Percentiles rank a stretch among this genome's conserved stretches.
Evolutionary conservation across 2,888 invertebrate genomes (phyloP).

Genomic region (Tromatobia lineatoria): DNA sequence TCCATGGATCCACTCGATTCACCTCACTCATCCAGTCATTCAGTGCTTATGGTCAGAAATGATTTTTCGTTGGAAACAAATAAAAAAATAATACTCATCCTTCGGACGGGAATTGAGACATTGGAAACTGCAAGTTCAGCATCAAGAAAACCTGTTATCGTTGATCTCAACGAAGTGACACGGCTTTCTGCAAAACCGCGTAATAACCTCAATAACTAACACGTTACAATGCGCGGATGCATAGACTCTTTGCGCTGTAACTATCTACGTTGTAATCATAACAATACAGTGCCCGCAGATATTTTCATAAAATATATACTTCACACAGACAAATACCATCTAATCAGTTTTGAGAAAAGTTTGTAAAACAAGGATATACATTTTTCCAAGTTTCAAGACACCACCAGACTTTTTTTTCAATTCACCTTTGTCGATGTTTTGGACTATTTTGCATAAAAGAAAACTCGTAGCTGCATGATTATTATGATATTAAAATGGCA

Average conservation of each 20-base stretch:
- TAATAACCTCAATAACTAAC: not conserved
- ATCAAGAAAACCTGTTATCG: constrained; percentile 19
- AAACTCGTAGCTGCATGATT: not conserved
- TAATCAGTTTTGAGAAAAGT: too few species aligned
- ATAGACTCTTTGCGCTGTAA: not conserved
- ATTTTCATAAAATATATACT: too few species aligned
- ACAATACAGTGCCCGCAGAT: too few species aligned
- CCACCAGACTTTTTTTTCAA: too few species aligned
- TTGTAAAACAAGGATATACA: too few species aligned
- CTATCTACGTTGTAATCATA: not conserved
- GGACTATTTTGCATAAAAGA: too few species aligned
- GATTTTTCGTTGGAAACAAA: constrained; percentile 25
- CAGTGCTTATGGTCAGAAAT: constrained; percentile 35
- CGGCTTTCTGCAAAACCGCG: not conserved
- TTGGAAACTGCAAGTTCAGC: constrained; percentile 53
- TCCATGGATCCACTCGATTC: constrained; percentile 60
- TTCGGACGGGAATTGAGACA: constrained; percentile 16
- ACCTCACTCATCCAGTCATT: constrained; percentile 59
- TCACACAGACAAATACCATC: too few species aligned
- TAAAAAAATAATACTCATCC: constrained; percentile 40
- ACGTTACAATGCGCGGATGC: not conserved
- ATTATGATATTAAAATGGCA: not conserved
- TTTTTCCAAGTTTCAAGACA: too few species aligned
- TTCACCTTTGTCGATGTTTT: too few species aligned
- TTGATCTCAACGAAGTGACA: not conserved